Evolutionary conservation across 2,888 invertebrate species (phyloP).

Genomic region (Eristalinus aeneus): DNA sequence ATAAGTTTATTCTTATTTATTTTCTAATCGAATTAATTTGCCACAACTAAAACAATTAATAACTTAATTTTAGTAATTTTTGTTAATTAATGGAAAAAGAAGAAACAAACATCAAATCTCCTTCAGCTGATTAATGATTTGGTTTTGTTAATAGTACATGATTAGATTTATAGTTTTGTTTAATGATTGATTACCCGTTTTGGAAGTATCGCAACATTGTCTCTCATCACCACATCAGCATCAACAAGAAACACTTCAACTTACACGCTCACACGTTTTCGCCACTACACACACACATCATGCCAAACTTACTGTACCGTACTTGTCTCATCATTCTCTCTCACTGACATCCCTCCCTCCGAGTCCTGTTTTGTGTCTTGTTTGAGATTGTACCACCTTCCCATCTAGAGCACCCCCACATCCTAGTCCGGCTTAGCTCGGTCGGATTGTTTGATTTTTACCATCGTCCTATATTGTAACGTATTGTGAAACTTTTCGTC

Average conservation of each 20-base stretch:
- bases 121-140: conserved; percentile 67
- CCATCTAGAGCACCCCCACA: conserved; percentile 26
- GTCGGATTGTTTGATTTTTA: conserved; percentile 4
- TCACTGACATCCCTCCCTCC: conserved; percentile 32
- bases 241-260: conserved; percentile 6
- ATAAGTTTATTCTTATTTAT: conserved; percentile 37
- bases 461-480: conserved; percentile 33
- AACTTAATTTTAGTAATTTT: conserved; percentile 46
- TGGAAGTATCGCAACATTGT: conserved; percentile 32
- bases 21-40: conserved; percentile 46
- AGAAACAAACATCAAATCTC: conserved; percentile 22
- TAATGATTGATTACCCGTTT: conserved; percentile 14
- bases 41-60: conserved; percentile 71
- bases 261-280: conserved; percentile 22
- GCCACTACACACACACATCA: neutral
- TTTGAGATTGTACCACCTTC: conserved; percentile 20
- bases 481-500: conserved; percentile 24
- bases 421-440: conserved; percentile 5
- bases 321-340: conserved; percentile 34
- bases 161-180: conserved; percentile 28
- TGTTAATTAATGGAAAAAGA: conserved; percentile 52
- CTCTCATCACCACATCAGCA: conserved; percentile 14
- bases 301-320: neutral
- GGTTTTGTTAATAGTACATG: conserved; percentile 39
- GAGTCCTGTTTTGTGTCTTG: conserved; percentile 44